Conservation (phyloP, 2,888 invertebrate genomes). For the Tricholauxania praeusta region DNA sequence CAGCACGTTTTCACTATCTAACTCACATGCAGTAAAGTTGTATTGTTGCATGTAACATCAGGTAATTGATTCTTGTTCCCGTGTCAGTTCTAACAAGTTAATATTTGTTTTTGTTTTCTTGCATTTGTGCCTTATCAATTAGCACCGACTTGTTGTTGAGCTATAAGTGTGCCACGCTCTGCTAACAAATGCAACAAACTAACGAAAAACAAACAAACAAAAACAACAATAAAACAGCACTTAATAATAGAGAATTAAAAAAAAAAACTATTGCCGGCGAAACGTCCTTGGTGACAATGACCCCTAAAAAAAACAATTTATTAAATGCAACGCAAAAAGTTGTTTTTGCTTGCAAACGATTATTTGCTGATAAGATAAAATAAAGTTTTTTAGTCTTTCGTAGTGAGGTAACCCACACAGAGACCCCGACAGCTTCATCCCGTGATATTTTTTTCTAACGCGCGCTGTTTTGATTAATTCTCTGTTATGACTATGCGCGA, state of each 20-base stretch:
- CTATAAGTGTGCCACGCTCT: slow-evolving; percentile 16
- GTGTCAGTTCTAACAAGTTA: too few species aligned
- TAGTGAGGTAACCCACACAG: too few species aligned
- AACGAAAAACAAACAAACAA: slow-evolving; percentile 28
- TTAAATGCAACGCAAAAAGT: slow-evolving; percentile 1
- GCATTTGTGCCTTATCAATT: too few species aligned
- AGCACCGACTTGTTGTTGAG: slow-evolving; percentile 26
- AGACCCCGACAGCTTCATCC: too few species aligned
- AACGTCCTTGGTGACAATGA: slow-evolving; percentile 46
- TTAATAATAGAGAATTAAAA: slow-evolving; percentile 3
- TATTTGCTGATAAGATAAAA: slow-evolving; percentile 24
- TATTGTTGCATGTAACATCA: too few species aligned
- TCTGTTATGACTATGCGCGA: too few species aligned
- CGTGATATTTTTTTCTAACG: too few species aligned
- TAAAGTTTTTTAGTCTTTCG: neutral
- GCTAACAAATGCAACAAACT: slow-evolving; percentile 12
- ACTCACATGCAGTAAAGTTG: too few species aligned
- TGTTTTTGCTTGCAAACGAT: neutral
- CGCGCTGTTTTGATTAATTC: too few species aligned
- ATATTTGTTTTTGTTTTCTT: too few species aligned
- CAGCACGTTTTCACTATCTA: too few species aligned
- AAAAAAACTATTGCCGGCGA: slow-evolving; percentile 21
- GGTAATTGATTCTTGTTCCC: too few species aligned
- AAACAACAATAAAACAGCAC: slow-evolving; percentile 23
- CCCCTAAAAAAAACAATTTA: slow-evolving; percentile 33